Percentiles rank a stretch among this genome's conserved stretches.
These are phyloP conservation scores for Festucalex cinctus DNA, from an alignment of 2,113 vertebrate genomes.

Conservation along the genomic window DNA sequence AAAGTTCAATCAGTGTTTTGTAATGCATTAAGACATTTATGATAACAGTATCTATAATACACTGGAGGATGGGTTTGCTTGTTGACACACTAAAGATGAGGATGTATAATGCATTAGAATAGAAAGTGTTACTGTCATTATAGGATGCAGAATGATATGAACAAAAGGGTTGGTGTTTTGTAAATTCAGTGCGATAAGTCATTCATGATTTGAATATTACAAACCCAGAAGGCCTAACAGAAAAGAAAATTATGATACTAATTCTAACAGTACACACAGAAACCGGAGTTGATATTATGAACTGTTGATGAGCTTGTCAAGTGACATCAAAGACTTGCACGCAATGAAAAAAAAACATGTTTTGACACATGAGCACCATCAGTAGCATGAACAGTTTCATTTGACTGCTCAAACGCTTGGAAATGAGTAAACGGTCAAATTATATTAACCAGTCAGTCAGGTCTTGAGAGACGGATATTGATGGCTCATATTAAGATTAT, in stretches of 20 bases:
- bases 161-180: background rate
- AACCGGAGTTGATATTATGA: background rate
- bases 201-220: no score
- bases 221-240: background rate
- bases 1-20: constrained; percentile 29
- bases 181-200: background rate
- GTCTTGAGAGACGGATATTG: background rate
- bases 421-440: background rate
- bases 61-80: background rate
- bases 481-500: no score
- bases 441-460: background rate
- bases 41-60: background rate
- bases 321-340: background rate
- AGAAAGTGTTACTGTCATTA: background rate
- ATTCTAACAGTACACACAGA: background rate
- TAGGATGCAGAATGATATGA: no score
- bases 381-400: background rate
- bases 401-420: background rate
- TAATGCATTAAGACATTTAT: background rate
- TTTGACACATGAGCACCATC: background rate
- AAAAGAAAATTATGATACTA: background rate
- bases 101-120: background rate
- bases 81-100: background rate
- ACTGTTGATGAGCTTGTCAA: background rate
- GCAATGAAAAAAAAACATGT: background rate